Percentiles rank a stretch among this genome's conserved stretches.
These are phyloP conservation scores for Phylloscopus whistleri DNA, from an alignment of 2,113 vertebrate species.

Conservation along the genomic window DNA sequence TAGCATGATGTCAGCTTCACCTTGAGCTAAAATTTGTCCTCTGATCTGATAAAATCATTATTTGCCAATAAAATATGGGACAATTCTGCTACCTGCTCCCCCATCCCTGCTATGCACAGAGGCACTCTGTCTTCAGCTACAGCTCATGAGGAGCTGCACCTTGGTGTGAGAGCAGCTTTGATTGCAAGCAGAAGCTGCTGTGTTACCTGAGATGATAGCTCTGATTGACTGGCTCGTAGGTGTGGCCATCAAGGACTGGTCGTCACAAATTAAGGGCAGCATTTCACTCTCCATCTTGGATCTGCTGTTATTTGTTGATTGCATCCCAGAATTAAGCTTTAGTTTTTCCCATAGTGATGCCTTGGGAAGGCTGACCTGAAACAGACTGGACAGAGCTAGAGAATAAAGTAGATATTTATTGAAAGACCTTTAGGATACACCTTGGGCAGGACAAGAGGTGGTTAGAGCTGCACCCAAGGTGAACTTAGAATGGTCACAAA, in stretches of 20 bases:
- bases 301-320: not conserved
- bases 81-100: not conserved
- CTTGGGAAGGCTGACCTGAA: no score
- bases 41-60: not conserved
- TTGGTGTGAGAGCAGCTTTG: not conserved
- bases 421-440: no score
- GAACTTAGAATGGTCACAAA: no score
- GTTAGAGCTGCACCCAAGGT: no score
- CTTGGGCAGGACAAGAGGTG: no score
- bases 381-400: no score
- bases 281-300: not conserved
- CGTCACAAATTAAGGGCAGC: not conserved
- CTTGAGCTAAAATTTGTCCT: constrained; percentile 2
- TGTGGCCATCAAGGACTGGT: not conserved
- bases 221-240: not conserved
- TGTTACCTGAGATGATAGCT: fast-evolving
- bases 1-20: not conserved
- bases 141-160: not conserved
- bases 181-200: not conserved
- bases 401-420: no score
- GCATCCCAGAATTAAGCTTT: not conserved
- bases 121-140: not conserved
- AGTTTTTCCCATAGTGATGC: not conserved
- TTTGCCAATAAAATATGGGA: constrained; percentile 7
- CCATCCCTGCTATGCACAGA: not conserved